Conservation (phyloP, 23 tunicate species). For the Trididemnum miniatum region DNA sequence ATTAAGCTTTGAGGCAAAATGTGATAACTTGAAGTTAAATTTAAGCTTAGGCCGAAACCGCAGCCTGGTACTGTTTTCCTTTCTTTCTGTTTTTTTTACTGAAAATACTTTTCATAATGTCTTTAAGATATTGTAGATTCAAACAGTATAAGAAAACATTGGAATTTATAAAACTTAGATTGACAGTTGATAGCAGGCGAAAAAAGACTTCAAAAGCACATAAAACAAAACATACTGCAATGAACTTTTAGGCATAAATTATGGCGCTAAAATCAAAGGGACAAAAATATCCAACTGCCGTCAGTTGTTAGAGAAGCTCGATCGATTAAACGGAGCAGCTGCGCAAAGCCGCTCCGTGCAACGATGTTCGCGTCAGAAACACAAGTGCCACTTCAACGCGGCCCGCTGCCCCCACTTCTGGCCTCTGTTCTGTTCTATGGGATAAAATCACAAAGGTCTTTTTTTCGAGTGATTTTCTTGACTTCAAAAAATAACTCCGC, state of each 20-base stretch:
- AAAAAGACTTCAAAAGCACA: no score
- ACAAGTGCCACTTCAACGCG: slow-evolving; percentile 20
- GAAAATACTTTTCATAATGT: no score
- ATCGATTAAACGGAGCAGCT: slow-evolving; percentile 17
- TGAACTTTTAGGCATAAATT: background rate
- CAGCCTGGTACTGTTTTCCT: no score
- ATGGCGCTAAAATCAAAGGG: background rate
- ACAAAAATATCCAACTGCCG: background rate
- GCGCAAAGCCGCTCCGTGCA: slow-evolving; percentile 12
- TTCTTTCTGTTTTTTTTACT: no score
- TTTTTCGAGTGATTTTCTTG: slow-evolving; percentile 6
- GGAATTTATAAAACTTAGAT: no score
- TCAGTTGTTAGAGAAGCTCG: slow-evolving; percentile 12
- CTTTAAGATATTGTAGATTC: no score
- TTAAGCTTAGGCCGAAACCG: no score
- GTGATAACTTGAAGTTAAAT: no score
- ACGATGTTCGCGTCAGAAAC: slow-evolving; percentile 14
- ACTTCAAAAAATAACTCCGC: slow-evolving; percentile 11
- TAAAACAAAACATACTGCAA: background rate
- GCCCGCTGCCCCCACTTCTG: slow-evolving; percentile 29
- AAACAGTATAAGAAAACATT: no score
- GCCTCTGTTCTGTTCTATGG: background rate
- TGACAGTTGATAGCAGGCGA: no score
- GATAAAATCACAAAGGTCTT: background rate
- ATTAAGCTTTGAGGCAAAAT: no score